Percentiles rank a stretch among this genome's conserved stretches.
phyloP scores from a whole-genome alignment of 2,888 invertebrate genomes.

The Charanyca ferruginea region DNA sequence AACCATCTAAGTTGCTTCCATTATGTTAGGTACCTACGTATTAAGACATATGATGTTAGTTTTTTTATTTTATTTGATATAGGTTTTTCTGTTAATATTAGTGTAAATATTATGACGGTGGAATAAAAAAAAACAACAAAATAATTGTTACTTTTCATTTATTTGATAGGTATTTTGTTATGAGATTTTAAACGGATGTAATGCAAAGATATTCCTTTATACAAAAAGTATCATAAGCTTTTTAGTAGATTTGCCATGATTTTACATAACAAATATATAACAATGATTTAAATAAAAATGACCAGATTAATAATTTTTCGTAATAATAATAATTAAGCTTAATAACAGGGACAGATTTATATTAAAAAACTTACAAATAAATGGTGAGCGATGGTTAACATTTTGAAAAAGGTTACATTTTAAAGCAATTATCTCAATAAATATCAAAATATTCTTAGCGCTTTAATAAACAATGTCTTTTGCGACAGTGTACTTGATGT shows the following conservation, averaged over 20 bases:
- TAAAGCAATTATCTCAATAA: conserved; percentile 86
- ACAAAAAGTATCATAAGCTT: conserved; percentile 88
- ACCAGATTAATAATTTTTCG: conserved; percentile 91
- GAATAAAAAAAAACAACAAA: conserved; percentile 56
- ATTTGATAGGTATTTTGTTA: conserved; percentile 85
- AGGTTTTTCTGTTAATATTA: too few relatives aligned
- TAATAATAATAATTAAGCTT: conserved; percentile 87
- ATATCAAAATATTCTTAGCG: conserved; percentile 87
- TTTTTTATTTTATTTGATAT: too few relatives aligned
- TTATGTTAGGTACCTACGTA: too few relatives aligned
- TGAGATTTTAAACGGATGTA: conserved; percentile 90
- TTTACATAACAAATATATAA: conserved; percentile 90
- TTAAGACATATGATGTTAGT: too few relatives aligned
- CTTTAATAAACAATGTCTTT: conserved; percentile 88
- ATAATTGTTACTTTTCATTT: conserved; percentile 86
- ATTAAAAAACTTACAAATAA: conserved; percentile 88
- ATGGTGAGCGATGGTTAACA: conserved; percentile 90
- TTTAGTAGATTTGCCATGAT: conserved; percentile 87
- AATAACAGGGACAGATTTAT: conserved; percentile 88
- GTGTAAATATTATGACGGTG: neutral
- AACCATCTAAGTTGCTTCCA: too few relatives aligned
- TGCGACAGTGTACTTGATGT: conserved; percentile 87
- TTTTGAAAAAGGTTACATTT: conserved; percentile 88
- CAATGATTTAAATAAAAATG: conserved; percentile 91
- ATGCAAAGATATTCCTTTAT: conserved; percentile 86